Conservation (phyloP, 2,888 invertebrate species). For the Pardosa pseudoannulata region DNA sequence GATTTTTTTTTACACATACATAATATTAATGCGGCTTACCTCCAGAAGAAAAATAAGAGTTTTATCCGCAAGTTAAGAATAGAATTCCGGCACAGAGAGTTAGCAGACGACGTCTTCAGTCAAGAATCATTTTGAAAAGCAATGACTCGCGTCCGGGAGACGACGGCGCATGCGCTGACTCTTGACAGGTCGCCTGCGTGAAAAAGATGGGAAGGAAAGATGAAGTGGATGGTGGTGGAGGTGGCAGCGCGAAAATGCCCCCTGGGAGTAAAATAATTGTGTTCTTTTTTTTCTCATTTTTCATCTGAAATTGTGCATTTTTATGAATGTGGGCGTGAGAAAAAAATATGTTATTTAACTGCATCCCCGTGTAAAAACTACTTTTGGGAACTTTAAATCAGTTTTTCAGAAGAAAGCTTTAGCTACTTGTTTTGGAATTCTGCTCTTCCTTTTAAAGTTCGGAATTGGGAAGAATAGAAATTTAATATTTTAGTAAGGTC, state of each 20-base stretch:
- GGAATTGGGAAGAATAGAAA: too few relatives aligned
- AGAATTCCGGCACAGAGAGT: neutral
- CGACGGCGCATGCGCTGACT: neutral
- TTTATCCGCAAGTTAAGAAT: neutral
- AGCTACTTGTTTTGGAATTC: too few relatives aligned
- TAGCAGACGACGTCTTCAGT: conserved; percentile 2
- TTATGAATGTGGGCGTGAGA: too few relatives aligned
- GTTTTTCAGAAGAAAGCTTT: too few relatives aligned
- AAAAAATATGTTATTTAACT: too few relatives aligned
- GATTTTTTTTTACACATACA: neutral
- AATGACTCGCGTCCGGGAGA: neutral
- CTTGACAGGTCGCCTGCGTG: neutral
- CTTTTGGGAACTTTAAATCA: too few relatives aligned
- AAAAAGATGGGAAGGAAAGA: neutral
- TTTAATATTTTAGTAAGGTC: too few relatives aligned
- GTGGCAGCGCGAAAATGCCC: neutral
- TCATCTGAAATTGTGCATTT: too few relatives aligned
- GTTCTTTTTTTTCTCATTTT: too few relatives aligned
- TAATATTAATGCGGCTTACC: neutral
- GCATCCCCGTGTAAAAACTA: too few relatives aligned
- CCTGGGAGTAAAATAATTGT: neutral
- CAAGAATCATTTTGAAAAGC: neutral
- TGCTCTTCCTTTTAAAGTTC: too few relatives aligned
- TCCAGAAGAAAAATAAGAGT: neutral
- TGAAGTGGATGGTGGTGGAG: neutral